A percentile compares a stretch with the other conserved stretches of the same genome.
phyloP scores from a whole-genome alignment of 2,113 vertebrate genomes.

The Siniperca knerii region DNA sequence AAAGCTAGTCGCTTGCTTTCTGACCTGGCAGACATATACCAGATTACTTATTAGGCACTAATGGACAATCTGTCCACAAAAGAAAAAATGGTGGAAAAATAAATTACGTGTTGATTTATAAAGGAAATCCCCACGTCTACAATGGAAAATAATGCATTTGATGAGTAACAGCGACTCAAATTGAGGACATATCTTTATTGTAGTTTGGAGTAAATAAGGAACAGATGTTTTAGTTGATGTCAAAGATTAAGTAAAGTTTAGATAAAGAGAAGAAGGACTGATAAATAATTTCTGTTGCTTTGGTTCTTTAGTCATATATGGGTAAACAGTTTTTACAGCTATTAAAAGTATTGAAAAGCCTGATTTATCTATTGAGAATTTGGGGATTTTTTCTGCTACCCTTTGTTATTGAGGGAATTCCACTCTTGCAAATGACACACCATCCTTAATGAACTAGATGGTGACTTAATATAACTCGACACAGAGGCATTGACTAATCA shows the following conservation, averaged over 20 bases:
- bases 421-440: not conserved
- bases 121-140: not conserved
- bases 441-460: not conserved
- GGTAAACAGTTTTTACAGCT: not conserved
- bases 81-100: not conserved
- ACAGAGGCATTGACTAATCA: slow-evolving; percentile 1
- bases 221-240: not conserved
- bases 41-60: not conserved
- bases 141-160: not conserved
- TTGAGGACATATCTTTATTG: not conserved
- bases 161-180: not conserved
- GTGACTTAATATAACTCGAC: not conserved
- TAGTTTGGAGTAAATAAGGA: not conserved
- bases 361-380: not conserved
- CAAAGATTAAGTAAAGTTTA: not conserved
- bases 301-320: not conserved
- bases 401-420: not conserved
- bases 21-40: not conserved
- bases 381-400: not conserved
- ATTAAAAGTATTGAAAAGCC: not conserved
- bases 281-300: not conserved
- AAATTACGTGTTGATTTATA: not conserved
- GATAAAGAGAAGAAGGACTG: not conserved
- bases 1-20: not conserved
- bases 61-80: not conserved